Evolutionary conservation across 2,113 vertebrate species (phyloP).

Genomic region (Ploceus nigricollis): DNA sequence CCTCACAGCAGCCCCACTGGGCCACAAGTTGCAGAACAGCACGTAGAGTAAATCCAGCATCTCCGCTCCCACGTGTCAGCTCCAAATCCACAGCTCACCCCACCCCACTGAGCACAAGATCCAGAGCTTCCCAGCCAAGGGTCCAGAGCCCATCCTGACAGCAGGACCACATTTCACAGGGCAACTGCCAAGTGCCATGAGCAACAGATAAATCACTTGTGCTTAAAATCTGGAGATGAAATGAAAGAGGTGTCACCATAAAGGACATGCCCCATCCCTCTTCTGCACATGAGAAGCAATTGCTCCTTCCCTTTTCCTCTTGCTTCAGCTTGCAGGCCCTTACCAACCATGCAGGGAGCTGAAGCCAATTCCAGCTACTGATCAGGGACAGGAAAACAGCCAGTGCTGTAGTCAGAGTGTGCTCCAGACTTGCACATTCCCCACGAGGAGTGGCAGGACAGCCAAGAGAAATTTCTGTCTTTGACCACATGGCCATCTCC

Average conservation of each 20-base stretch:
- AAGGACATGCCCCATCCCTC: background rate
- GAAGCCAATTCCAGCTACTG: accelerated
- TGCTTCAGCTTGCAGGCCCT: background rate
- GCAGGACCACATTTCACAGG: background rate
- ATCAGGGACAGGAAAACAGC: background rate
- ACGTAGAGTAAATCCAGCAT: background rate
- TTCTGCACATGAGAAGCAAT: background rate
- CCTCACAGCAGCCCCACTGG: slow-evolving; percentile 8
- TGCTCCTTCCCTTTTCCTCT: background rate
- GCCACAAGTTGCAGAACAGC: background rate
- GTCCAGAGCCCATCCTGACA: background rate
- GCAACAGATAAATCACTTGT: background rate
- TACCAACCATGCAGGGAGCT: background rate
- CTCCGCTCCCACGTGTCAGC: background rate
- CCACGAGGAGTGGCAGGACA: accelerated
- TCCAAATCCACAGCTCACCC: background rate
- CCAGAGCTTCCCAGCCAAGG: background rate
- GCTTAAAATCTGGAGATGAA: background rate
- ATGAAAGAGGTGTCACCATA: background rate
- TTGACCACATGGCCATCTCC: background rate
- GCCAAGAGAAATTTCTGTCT: background rate
- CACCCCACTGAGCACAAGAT: background rate
- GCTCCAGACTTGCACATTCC: background rate
- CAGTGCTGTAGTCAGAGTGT: background rate
- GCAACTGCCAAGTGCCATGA: background rate